Conservation (phyloP, 2,888 invertebrate species). For the Lomographa bimaculata region DNA sequence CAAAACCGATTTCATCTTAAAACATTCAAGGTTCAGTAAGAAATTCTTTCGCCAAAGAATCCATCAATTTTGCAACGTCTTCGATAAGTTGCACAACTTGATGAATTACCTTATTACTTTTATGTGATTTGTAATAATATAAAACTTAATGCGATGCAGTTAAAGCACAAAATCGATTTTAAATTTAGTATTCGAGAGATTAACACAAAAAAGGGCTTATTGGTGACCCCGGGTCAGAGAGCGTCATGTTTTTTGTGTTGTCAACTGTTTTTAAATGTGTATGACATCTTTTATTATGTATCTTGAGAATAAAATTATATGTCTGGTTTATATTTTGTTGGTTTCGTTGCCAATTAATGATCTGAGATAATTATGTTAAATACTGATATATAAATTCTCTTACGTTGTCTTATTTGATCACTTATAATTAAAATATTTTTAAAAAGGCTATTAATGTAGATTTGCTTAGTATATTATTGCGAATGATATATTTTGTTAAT, state of each 20-base stretch:
- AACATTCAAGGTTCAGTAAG: conserved; percentile 31
- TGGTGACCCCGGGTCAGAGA: conserved; percentile 18
- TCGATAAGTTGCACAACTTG: conserved; percentile 32
- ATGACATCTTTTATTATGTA: conserved; percentile 10
- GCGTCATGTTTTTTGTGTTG: no score
- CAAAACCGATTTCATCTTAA: conserved; percentile 20
- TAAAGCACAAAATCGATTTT: conserved; percentile 16
- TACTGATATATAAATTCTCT: no score
- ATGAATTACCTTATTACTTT: conserved; percentile 28
- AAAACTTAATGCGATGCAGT: conserved; percentile 11
- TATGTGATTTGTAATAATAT: conserved; percentile 19
- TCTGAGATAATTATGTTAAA: no score
- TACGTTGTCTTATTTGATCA: no score
- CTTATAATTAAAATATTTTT: no score
- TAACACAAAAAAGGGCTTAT: conserved; percentile 6
- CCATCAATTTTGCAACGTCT: conserved; percentile 34
- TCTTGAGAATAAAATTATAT: no score
- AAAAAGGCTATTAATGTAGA: no score
- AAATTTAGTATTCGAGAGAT: conserved; percentile 13
- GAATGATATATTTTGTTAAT: no score
- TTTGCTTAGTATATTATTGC: no score
- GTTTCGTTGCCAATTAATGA: no score
- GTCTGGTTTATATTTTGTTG: no score
- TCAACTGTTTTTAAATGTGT: no score
- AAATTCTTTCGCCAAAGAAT: conserved; percentile 28